These are phyloP conservation scores for Drosophila multiciliata DNA, from an alignment of 2,888 invertebrate genomes.

Conservation along the genomic window DNA sequence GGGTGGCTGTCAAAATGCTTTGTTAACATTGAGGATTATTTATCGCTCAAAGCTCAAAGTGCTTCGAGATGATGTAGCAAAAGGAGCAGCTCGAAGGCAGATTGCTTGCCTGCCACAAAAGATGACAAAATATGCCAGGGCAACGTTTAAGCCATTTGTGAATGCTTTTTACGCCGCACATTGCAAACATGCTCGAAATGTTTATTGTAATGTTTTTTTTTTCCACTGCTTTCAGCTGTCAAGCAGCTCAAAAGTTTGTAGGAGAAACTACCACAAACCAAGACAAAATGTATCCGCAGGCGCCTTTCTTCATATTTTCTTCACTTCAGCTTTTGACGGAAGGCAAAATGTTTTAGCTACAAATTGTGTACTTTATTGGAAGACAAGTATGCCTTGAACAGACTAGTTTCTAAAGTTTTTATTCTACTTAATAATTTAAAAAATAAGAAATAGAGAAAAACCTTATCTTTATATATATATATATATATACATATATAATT, in stretches of 20 bases:
- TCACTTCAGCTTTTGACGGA: background rate
- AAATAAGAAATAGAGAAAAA: background rate
- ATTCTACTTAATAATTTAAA: background rate
- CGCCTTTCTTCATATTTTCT: conserved; percentile 6
- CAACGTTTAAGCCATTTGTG: conserved; percentile 49
- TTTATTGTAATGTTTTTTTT: conserved; percentile 4
- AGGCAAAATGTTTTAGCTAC: conserved; percentile 7
- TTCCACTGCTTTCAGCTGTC: conserved; percentile 38
- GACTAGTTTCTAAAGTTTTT: background rate
- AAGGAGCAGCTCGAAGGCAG: conserved; percentile 22
- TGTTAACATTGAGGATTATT: background rate
- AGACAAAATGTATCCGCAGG: conserved; percentile 19
- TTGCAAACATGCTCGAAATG: conserved; percentile 40
- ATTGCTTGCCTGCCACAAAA: conserved; percentile 48
- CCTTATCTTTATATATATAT: background rate
- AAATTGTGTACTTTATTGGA: conserved; percentile 3
- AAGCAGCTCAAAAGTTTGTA: conserved; percentile 28
- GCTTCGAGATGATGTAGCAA: background rate
- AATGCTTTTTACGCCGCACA: conserved; percentile 43
- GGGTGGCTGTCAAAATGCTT: background rate
- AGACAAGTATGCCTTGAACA: background rate
- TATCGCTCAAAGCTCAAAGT: background rate
- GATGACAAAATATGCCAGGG: conserved; percentile 52
- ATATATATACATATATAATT: background rate
- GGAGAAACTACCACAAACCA: conserved; percentile 20